Conservation (phyloP, 2,888 invertebrate genomes). For the Andrena fulva region DNA sequence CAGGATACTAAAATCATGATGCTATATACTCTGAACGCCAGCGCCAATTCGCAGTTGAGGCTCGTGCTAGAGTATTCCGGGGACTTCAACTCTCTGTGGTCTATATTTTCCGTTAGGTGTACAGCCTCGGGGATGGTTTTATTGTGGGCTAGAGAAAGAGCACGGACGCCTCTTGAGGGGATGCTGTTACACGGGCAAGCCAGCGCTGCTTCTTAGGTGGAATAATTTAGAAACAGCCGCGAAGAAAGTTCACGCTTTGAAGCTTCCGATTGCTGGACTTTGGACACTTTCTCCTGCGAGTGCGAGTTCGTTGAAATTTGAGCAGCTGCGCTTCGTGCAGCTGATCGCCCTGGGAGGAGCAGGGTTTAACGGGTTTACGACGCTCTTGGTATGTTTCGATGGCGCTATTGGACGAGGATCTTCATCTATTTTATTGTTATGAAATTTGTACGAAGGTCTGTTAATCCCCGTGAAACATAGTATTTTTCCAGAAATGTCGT, state of each 20-base stretch:
- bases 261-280: not conserved
- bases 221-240: constrained; percentile 25
- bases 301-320: constrained; percentile 6
- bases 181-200: not conserved
- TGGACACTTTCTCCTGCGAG: constrained; percentile 16
- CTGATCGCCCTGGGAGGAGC: not conserved
- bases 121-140: constrained; percentile 14
- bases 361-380: constrained; percentile 12
- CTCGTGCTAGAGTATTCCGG: not conserved
- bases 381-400: not conserved
- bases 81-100: not conserved
- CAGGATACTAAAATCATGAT: constrained; percentile 9
- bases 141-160: constrained; percentile 8
- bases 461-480: too few relatives aligned
- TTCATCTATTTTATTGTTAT: too few relatives aligned
- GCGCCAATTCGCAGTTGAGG: not conserved
- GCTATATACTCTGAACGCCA: constrained; percentile 2
- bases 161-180: not conserved
- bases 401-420: too few relatives aligned
- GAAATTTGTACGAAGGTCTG: too few relatives aligned
- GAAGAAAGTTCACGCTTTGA: constrained; percentile 6
- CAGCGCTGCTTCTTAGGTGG: constrained; percentile 7
- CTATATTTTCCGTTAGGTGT: constrained; percentile 10
- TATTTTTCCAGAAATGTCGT: too few relatives aligned
- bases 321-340: constrained; percentile 1